These are phyloP conservation scores for Podabrus alpinus DNA, from an alignment of 2,888 invertebrate genomes.

Conservation along the genomic window DNA sequence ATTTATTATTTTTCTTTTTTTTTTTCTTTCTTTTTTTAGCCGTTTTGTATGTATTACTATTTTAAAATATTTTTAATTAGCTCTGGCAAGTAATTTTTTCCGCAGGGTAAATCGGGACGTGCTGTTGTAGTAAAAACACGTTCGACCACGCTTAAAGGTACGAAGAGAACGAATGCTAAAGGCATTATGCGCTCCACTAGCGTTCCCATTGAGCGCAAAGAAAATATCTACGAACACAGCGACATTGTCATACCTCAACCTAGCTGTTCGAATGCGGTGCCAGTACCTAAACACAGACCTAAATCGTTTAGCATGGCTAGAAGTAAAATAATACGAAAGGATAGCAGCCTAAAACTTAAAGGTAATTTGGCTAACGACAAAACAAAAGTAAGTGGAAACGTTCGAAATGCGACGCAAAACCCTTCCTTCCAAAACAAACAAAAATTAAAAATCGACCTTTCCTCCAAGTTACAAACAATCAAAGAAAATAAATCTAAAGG, in stretches of 20 bases:
- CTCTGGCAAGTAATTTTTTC: slow-evolving; percentile 50
- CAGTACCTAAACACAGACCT: slow-evolving; percentile 20
- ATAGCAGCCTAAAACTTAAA: slow-evolving; percentile 13
- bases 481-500: slow-evolving; percentile 25
- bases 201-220: slow-evolving; percentile 48
- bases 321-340: slow-evolving; percentile 10
- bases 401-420: slow-evolving; percentile 22
- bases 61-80: slow-evolving; percentile 19
- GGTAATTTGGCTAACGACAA: slow-evolving; percentile 11
- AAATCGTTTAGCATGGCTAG: slow-evolving; percentile 11
- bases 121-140: slow-evolving; percentile 42
- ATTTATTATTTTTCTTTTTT: slow-evolving; percentile 5
- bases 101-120: slow-evolving; percentile 47
- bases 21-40: slow-evolving; percentile 1
- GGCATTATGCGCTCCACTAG: slow-evolving; percentile 33
- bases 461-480: slow-evolving; percentile 27
- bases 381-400: slow-evolving; percentile 20
- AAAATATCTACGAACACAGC: slow-evolving; percentile 41
- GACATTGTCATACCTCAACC: slow-evolving; percentile 39
- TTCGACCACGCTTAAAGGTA: slow-evolving; percentile 34
- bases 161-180: slow-evolving; percentile 32
- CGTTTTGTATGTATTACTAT: background rate
- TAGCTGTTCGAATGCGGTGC: slow-evolving; percentile 39
- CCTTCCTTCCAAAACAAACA: slow-evolving; percentile 7
- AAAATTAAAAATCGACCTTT: slow-evolving; percentile 23